Conservation (phyloP, 2,113 vertebrate species). For the Ceyx cyanopectus region DNA sequence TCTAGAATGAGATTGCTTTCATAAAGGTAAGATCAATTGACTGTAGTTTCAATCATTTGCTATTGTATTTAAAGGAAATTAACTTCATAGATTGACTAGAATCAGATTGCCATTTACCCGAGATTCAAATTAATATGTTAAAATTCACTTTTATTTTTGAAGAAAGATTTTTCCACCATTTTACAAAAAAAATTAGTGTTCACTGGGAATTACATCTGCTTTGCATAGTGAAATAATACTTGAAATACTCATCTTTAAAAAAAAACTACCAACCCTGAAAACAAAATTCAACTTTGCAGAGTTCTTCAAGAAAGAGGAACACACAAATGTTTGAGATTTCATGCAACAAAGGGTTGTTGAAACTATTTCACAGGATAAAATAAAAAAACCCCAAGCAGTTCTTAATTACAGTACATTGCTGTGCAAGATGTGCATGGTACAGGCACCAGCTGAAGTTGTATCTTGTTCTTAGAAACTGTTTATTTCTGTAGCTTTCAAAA, state of each 20-base stretch:
- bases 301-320: neutral
- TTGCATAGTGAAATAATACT: slow-evolving; percentile 28
- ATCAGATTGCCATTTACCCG: neutral
- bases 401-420: neutral
- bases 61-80: neutral
- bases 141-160: slow-evolving; percentile 42
- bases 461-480: neutral
- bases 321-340: neutral
- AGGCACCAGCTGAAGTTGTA: neutral
- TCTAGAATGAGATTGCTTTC: neutral
- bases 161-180: neutral
- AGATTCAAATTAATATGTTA: neutral
- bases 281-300: neutral
- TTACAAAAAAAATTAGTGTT: slow-evolving; percentile 26
- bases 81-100: neutral
- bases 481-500: neutral
- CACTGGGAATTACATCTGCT: neutral
- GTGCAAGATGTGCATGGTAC: neutral
- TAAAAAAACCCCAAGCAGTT: slow-evolving; percentile 27
- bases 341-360: slow-evolving; percentile 45
- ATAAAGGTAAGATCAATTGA: neutral
- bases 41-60: neutral
- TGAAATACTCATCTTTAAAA: neutral
- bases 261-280: neutral
- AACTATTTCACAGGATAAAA: slow-evolving; percentile 42